Evolutionary conservation across 1,140 invertebrate genomes (phyloP), one percentile per base, ranked within the genome.

Genomic region (Diorhabda elongata): DNA sequence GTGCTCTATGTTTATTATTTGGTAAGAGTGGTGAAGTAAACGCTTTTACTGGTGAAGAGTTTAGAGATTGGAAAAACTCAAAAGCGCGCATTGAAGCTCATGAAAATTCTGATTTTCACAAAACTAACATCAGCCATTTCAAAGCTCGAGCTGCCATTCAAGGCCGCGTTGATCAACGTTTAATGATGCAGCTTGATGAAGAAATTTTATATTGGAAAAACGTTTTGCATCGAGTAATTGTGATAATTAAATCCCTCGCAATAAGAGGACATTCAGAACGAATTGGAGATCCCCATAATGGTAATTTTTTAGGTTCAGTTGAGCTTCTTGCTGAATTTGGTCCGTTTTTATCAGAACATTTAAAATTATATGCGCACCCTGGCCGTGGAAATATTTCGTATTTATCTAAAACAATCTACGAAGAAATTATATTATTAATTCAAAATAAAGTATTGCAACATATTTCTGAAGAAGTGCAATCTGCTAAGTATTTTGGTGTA

Each of bases 261-360:
- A 61, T 60, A 61, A 61, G 47, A 5, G 69, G 43, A 42, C 8
- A 43, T 61, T 42, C 58, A 52, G 69, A 67, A 42, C 4, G 42
- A 62, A 61, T 67, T 61, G 65, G 65, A 62, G 44, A 66, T 61
- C 44, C 9, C 26, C 58, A 61, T 61, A 67, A 62, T 52, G 60
- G 65, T n/a, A 62, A 69, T 61, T 70, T 61, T 43, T 67, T 56
- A 61, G 63, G 58, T 44, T 42, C 56, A 26, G 42, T 67, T 8
- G 64, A 70, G 47, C 60, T 67, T 61, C 61, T 70, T 59, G 58
- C 69, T 43, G 52, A 70, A 67, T 67, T 66, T 67, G 69, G 63
- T 67, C 64, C 65, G 56, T 67, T 71, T 70, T 64, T 71, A 43
- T 63, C 41, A 9, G 69, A 71, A 2, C 58, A 71, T 68, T 63